phyloP scores from a whole-genome alignment of 2,113 vertebrate genomes.

The Megaleporinus macrocephalus region DNA sequence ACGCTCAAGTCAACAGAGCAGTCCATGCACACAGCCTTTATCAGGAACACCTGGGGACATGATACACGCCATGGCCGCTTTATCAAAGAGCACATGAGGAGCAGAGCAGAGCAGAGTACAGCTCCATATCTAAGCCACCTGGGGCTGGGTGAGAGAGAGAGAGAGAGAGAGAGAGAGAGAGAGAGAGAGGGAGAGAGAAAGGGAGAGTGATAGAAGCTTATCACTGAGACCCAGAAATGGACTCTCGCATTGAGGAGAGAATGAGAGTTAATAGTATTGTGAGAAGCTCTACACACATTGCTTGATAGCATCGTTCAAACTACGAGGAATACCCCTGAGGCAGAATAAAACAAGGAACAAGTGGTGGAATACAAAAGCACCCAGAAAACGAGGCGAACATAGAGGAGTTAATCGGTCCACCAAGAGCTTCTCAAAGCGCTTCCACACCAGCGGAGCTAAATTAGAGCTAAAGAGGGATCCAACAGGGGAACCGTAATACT shows the following conservation, averaged over 20 bases:
- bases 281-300: slow-evolving; percentile 2
- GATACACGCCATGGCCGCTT: slow-evolving; percentile 24
- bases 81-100: slow-evolving; percentile 20
- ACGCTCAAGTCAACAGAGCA: background rate
- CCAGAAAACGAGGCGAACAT: background rate
- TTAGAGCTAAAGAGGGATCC: background rate
- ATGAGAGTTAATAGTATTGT: background rate
- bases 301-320: background rate
- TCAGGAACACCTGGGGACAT: slow-evolving; percentile 14
- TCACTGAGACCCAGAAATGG: slow-evolving; percentile 1
- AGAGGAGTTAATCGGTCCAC: background rate
- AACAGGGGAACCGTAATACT: background rate
- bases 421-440: background rate
- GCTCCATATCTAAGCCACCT: slow-evolving; percentile 19
- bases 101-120: background rate
- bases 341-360: background rate
- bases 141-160: background rate
- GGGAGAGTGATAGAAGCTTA: background rate
- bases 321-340: background rate
- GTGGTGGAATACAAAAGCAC: background rate
- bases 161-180: background rate
- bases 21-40: slow-evolving; percentile 12
- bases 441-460: background rate
- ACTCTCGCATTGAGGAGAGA: background rate
- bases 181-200: background rate